Evolutionary conservation across 2,888 invertebrate genomes (phyloP), one percentile per base, ranked within the genome.

Genomic region (Bembecia ichneumoniformis): DNA sequence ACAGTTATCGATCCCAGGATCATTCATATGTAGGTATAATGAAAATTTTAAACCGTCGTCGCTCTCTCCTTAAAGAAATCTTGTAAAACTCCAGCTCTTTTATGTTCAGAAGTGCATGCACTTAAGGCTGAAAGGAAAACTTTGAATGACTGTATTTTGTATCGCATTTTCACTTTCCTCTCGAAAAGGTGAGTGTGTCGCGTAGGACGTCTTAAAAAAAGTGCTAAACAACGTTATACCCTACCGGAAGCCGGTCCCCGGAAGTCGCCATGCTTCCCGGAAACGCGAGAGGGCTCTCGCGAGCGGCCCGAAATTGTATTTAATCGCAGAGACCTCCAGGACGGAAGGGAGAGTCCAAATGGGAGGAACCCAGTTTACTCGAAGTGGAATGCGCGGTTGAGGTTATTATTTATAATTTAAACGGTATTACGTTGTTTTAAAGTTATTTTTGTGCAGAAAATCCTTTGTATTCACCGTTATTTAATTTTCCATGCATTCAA

Each of bases 261-360:
- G 82, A 82, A 78, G 82, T 80, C 76, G 71, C 74, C 77, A 74
- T 79, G 77, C 81, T 79, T 80, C 79, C 83, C 82, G 86, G 86
- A 86, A 73, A 72, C 66, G 71, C 75, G 74, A 68, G 75, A 84
- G 82, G 77, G 79, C 71, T 66, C 80, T 79, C 65, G 66, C 65
- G 68, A 64, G 64, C 67, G 64, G 63, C 66, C 28, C 75, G 68
- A 78, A 84, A 84, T 83, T 83, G 76, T 82, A 78, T 82, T 80
- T 81, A 80, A 77, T 78, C 74, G 71, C 69, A 63, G 64, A 72
- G 60, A 63, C 61, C 64, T 63, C 15, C 14, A 46, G 14, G 49
- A 16, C 45, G 45, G 50, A 50, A 40, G 47, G 47, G 43, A 47
- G 47, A 43, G 35, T 17, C 44, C 15, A 44, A 44, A 66, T 65